These are phyloP conservation scores for Cenopis cana DNA, from an alignment of 2,888 invertebrate species.

Conservation along the genomic window DNA sequence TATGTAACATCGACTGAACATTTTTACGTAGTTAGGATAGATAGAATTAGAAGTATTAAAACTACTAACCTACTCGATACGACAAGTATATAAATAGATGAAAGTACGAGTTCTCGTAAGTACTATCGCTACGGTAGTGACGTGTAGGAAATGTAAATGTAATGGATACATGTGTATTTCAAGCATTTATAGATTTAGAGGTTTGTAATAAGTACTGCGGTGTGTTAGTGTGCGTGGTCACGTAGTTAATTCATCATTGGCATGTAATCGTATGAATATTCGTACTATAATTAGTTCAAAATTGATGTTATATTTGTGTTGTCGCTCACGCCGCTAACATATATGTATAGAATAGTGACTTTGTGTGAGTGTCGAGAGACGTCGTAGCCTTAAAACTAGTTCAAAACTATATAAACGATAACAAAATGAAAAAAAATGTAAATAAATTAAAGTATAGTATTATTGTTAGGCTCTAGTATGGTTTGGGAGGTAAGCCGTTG, in stretches of 20 bases:
- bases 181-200: slow-evolving; percentile 79
- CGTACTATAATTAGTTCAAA: slow-evolving; percentile 58
- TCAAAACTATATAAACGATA: slow-evolving; percentile 80
- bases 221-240: slow-evolving; percentile 77
- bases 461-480: slow-evolving; percentile 73
- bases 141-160: slow-evolving; percentile 67
- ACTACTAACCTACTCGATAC: slow-evolving; percentile 58
- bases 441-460: slow-evolving; percentile 75
- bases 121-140: slow-evolving; percentile 69
- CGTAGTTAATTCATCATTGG: slow-evolving; percentile 59
- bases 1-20: slow-evolving; percentile 84
- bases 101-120: slow-evolving; percentile 41
- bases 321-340: slow-evolving; percentile 69
- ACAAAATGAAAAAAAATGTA: slow-evolving; percentile 70
- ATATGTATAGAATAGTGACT: slow-evolving; percentile 66
- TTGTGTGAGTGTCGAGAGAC: slow-evolving; percentile 76
- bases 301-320: slow-evolving; percentile 55
- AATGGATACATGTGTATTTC: slow-evolving; percentile 72
- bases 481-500: slow-evolving; percentile 68
- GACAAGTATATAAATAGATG: slow-evolving; percentile 59
- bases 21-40: slow-evolving; percentile 81
- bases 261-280: slow-evolving; percentile 51
- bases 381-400: slow-evolving; percentile 85
- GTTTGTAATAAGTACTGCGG: slow-evolving; percentile 63
- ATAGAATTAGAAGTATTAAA: slow-evolving; percentile 64